Evolutionary conservation across 2,113 vertebrate genomes (phyloP), one percentile per base, ranked within the genome.

Genomic region (Maccullochella peelii): DNA sequence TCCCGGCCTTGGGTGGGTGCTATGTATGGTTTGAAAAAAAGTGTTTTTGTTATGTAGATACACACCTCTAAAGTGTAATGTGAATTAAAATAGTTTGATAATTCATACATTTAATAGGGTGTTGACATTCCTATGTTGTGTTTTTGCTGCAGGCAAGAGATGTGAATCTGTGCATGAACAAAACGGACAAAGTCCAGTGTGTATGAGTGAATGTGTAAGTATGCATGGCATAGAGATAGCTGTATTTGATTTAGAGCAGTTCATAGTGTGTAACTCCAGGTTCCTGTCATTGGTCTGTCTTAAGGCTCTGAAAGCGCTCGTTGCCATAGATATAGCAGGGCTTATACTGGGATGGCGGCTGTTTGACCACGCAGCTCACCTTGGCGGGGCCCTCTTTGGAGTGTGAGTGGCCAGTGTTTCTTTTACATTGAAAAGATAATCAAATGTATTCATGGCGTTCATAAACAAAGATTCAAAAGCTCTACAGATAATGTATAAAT

Each of bases 361-460:
- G 85, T 98, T 99, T 89, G 98, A 99, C 89, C 98, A 99, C 27
- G 98, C 98, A 18, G 97, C 98, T 90, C 98, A 99, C 88, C 96
- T 99, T 49, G 98, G 98, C 6, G 98, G 98, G 83, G 97, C 97
- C 66, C 95, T 99, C 55, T 99, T 99, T 91, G 98, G 98, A 94
- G 95, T 99, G 97, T 99, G 92, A 97, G 98, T 95, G n/a, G 8
- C 8, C 6, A 58, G 3, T 47, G 5, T 18, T 54, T 1, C 14
- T 58, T 18, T 21, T 12, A 12, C 20, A n/a, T 5, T 33, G 12
- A n/a, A 42, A 54, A 55, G 18, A 71, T 25, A 40, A 27, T 11
- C 1, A 0, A 23, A 5, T 27, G 23, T 50, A 61, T 52, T 40
- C 55, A 16, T 40, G 33, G 36, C 9, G 54, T 54, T 40, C 0